These are phyloP conservation scores for Neodiprion pinetum DNA, from an alignment of 1,140 invertebrate genomes.

Conservation along the genomic window DNA sequence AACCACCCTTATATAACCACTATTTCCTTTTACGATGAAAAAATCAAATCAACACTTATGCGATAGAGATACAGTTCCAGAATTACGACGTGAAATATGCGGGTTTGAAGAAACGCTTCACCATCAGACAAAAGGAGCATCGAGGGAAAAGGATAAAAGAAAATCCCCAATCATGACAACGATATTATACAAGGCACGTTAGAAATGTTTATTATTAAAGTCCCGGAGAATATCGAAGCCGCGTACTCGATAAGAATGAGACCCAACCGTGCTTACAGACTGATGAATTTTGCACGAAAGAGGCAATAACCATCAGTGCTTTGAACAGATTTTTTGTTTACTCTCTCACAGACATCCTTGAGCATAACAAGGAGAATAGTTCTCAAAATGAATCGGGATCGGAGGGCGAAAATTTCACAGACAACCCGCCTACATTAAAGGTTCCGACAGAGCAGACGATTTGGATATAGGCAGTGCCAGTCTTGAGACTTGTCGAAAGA, in stretches of 20 bases:
- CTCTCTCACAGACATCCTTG: neutral
- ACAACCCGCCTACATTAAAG: too few relatives aligned
- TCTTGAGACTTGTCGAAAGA: too few relatives aligned
- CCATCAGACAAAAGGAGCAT: neutral
- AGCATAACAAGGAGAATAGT: conserved; percentile 12
- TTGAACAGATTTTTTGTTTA: neutral
- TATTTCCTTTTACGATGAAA: neutral
- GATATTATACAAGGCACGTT: too few relatives aligned
- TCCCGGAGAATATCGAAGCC: neutral
- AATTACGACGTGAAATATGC: neutral
- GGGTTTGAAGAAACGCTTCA: neutral
- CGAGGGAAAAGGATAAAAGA: too few relatives aligned
- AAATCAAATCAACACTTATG: conserved; percentile 10
- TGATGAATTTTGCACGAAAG: conserved; percentile 20
- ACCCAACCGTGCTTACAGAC: conserved; percentile 11
- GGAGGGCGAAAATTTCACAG: too few relatives aligned
- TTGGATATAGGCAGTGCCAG: too few relatives aligned
- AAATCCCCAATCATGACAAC: too few relatives aligned
- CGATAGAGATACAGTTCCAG: neutral
- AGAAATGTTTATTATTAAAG: neutral
- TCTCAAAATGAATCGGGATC: too few relatives aligned
- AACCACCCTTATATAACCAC: too few relatives aligned
- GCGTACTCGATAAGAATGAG: conserved; percentile 8
- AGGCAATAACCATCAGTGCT: conserved; percentile 16
- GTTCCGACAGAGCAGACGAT: too few relatives aligned